Evolutionary conservation across 2,888 invertebrate genomes (phyloP), one percentile per base, ranked within the genome.

Genomic region (Leptura quadrifasciata): DNA sequence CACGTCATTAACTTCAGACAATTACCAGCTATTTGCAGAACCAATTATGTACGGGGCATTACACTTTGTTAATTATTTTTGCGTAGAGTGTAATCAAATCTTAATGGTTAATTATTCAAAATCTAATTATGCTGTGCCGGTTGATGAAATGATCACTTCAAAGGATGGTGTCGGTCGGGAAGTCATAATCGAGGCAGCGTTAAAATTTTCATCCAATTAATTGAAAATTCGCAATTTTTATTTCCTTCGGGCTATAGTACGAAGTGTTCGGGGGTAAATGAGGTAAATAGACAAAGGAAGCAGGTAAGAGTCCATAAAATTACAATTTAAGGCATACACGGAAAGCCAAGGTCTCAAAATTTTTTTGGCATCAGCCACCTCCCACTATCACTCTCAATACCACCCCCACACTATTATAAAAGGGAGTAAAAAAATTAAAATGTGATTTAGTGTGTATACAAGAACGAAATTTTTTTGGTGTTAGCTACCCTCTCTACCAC

Each of bases 1-100:
- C 84, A 81, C 83, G 73, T 84, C 85, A 84, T 85, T 85, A 85
- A 84, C 81, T 81, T 67, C 76, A 69, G 79, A 79, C 83, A 84
- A 83, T 83, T 83, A 84, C 77, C 76, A 77, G 81, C 82, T 82
- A 83, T 83, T 83, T 81, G 79, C 78, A 79, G 77, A 80, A 79
- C 77, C 82, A 83, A 82, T 83, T 84, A 80, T 76, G 75, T 74
- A 79, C 79, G 82, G 78, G 78, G 79, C 80, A 82, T 82, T 81
- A 80, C 78, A 76, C 77, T 78, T 75, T 76, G 79, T 79, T 79
- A 77, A 79, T 79, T 77, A 79, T 76, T 79, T 79, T 75, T 72
- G 76, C 55, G 65, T 72, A 17, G 69, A 77, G 65, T 75, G 77
- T 70, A 70, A 58, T 69, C 58, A 35, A 35, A 69, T 69, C 31